These are phyloP conservation scores for Serinus canaria DNA, from an alignment of 2,113 vertebrate species.

Conservation along the genomic window DNA sequence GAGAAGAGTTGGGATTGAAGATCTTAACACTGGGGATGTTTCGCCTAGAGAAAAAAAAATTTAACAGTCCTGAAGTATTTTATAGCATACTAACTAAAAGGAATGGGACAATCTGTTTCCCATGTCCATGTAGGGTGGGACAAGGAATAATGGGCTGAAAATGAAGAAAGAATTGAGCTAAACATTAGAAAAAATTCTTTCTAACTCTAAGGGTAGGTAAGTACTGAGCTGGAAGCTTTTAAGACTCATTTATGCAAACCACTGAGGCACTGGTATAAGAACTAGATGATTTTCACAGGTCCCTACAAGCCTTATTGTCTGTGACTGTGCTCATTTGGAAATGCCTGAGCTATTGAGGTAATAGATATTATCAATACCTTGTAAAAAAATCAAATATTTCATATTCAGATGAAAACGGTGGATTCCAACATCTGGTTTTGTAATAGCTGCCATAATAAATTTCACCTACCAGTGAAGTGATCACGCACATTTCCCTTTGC, in stretches of 20 bases:
- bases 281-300: background rate
- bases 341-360: background rate
- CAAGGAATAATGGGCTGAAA: background rate
- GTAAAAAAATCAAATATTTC: background rate
- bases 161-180: background rate
- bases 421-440: constrained; percentile 15
- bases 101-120: background rate
- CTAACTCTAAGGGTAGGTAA: background rate
- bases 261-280: background rate
- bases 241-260: background rate
- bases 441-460: background rate
- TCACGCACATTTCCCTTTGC: background rate
- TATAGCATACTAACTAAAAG: background rate
- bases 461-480: background rate
- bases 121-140: background rate
- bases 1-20: background rate
- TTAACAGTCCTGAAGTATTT: background rate
- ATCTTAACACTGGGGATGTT: background rate
- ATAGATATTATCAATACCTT: background rate
- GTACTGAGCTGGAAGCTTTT: background rate
- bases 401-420: background rate
- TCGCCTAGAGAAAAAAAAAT: background rate
- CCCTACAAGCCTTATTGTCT: background rate
- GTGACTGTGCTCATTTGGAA: background rate
- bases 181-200: background rate